Percentiles rank a stretch among this genome's conserved stretches.
These are phyloP conservation scores for Phortica magna DNA, from an alignment of 2,888 invertebrate species.

Conservation along the genomic window DNA sequence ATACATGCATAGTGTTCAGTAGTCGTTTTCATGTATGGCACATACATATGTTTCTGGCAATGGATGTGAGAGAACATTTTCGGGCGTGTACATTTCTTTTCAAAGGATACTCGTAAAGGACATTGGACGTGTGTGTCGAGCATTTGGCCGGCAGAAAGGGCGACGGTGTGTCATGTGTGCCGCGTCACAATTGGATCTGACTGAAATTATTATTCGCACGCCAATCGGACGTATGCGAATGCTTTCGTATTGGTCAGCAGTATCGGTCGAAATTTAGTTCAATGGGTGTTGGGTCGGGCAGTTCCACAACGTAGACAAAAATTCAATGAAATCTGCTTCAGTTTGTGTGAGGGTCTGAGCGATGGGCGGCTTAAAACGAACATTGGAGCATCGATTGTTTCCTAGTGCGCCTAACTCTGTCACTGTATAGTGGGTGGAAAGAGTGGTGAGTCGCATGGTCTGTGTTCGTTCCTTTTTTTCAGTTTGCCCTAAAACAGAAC, in stretches of 20 bases:
- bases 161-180: neutral
- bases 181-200: neutral
- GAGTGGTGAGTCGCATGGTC: no score
- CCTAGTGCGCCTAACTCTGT: no score
- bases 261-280: neutral
- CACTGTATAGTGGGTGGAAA: no score
- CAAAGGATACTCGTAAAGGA: conserved; percentile 8
- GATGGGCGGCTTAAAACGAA: no score
- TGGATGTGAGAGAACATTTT: neutral
- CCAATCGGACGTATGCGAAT: conserved; percentile 8
- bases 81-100: conserved; percentile 1
- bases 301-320: no score
- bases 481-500: no score
- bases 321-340: no score
- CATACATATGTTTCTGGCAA: neutral
- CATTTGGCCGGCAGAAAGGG: neutral
- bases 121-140: neutral
- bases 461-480: no score
- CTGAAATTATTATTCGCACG: neutral
- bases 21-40: neutral
- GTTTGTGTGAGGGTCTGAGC: no score
- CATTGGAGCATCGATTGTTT: no score
- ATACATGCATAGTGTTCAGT: neutral
- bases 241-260: conserved; percentile 5
- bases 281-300: neutral